Evolutionary conservation across 2,888 invertebrate species (phyloP).

Genomic region (Trachelus tabidus): DNA sequence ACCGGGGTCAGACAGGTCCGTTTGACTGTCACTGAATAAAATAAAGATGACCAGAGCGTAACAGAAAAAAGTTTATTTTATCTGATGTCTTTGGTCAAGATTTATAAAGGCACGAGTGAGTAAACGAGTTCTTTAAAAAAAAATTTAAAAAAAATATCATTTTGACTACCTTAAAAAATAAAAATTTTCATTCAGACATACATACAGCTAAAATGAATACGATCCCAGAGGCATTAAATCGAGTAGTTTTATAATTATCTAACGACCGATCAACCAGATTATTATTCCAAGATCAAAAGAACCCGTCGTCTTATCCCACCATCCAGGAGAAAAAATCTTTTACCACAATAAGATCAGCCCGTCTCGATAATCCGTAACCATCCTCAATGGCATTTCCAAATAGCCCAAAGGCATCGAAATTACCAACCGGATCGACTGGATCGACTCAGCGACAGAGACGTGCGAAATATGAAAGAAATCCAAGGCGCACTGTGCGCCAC

Average conservation of each 20-base stretch:
- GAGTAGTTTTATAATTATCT: not conserved
- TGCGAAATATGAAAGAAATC: too few species aligned
- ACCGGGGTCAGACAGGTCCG: not conserved
- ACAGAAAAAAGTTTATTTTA: not conserved
- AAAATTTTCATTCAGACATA: too few species aligned
- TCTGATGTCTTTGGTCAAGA: not conserved
- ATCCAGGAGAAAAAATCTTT: too few species aligned
- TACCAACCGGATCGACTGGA: not conserved
- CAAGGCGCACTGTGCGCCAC: not conserved
- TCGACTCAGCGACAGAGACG: not conserved
- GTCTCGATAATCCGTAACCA: too few species aligned
- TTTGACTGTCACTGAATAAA: not conserved
- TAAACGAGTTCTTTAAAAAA: not conserved
- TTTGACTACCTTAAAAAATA: not conserved
- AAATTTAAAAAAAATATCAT: not conserved
- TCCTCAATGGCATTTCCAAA: too few species aligned
- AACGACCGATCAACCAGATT: not conserved
- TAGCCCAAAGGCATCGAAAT: too few species aligned
- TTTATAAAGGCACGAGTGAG: not conserved
- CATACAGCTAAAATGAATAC: not conserved
- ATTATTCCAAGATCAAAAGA: too few species aligned
- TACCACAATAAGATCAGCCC: too few species aligned
- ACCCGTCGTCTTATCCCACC: too few species aligned
- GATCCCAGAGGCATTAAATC: not conserved
- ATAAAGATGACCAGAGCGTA: not conserved